These are phyloP conservation scores for Zaprionus davidi DNA, from an alignment of 1,140 invertebrate genomes.

Conservation along the genomic window DNA sequence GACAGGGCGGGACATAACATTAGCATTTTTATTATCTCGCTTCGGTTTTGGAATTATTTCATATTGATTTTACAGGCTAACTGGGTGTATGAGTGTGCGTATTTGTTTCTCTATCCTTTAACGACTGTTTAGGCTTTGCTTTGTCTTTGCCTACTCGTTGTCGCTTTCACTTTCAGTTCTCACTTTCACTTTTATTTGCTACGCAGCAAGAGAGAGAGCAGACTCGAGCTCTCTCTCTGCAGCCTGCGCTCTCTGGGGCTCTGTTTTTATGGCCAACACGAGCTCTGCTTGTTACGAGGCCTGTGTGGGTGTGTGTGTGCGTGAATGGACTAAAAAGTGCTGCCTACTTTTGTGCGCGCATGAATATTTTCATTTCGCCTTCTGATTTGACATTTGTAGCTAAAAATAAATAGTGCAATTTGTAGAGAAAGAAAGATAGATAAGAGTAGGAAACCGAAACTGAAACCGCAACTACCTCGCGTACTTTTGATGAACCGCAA, in stretches of 20 bases:
- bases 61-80: conserved; percentile 71
- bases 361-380: conserved; percentile 54
- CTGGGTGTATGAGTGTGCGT: neutral
- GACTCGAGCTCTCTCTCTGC: conserved; percentile 19
- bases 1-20: conserved; percentile 34
- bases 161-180: conserved; percentile 44
- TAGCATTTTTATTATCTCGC: conserved; percentile 60
- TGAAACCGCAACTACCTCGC: conserved; percentile 70
- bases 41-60: conserved; percentile 49
- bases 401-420: conserved; percentile 43
- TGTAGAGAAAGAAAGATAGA: conserved; percentile 21
- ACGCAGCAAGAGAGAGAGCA: conserved; percentile 9
- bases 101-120: conserved; percentile 59
- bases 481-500: conserved; percentile 51
- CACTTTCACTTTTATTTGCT: conserved; percentile 35
- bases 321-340: conserved; percentile 17
- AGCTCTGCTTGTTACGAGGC: conserved; percentile 55
- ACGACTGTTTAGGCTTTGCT: conserved; percentile 21
- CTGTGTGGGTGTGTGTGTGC: conserved; percentile 10
- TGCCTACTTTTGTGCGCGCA: conserved; percentile 48
- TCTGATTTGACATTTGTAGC: conserved; percentile 27
- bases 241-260: conserved; percentile 5
- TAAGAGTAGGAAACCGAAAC: conserved; percentile 13
- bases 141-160: conserved; percentile 19
- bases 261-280: conserved; percentile 73